Evolutionary conservation across 1,140 invertebrate genomes (phyloP).

Genomic region (Stenopsyche tienmushanensis): DNA sequence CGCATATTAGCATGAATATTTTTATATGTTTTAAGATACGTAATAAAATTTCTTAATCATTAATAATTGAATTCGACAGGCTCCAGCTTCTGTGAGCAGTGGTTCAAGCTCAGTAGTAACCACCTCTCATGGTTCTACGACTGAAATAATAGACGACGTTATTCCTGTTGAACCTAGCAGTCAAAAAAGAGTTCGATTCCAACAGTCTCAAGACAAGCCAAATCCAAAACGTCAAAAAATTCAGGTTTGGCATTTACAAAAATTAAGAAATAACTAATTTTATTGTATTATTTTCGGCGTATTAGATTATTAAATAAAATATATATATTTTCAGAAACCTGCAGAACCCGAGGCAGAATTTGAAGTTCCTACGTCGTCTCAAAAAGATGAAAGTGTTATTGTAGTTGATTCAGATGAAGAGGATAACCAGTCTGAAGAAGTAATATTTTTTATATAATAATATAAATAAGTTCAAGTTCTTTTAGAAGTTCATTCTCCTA

Average conservation of each 20-base stretch:
- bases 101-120: conserved; percentile 33
- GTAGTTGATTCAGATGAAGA: conserved; percentile 70
- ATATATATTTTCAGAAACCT: background rate
- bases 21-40: background rate
- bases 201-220: conserved; percentile 17
- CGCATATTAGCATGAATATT: background rate
- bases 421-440: conserved; percentile 38
- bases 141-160: background rate
- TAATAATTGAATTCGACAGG: background rate
- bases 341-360: conserved; percentile 67
- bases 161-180: background rate
- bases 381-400: conserved; percentile 76
- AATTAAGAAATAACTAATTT: conserved; percentile 19
- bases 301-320: conserved; percentile 26
- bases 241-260: too few relatives aligned
- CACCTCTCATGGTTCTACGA: conserved; percentile 14
- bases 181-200: conserved; percentile 21
- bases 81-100: conserved; percentile 13
- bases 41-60: background rate
- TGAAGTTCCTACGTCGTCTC: conserved; percentile 79
- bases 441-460: background rate
- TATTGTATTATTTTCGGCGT: conserved; percentile 39
- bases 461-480: background rate
- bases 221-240: conserved; percentile 44
- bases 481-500: too few relatives aligned